Percentiles rank a stretch among this genome's conserved stretches.
phyloP scores from a whole-genome alignment of 2,797 vertebrate genomes.

The Mormyrus hasselquistii region DNA sequence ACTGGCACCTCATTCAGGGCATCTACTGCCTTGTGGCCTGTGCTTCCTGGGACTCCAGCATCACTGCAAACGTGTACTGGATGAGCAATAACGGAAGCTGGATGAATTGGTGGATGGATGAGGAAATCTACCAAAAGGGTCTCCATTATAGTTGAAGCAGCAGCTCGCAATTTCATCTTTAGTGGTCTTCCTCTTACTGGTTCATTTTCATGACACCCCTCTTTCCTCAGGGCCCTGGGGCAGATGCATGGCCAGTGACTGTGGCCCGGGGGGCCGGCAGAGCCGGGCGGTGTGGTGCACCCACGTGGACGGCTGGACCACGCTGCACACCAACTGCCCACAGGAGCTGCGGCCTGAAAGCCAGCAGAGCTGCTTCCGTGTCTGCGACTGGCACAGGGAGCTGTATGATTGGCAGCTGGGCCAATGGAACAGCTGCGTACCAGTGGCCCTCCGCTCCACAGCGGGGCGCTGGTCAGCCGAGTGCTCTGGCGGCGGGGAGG shows the following conservation, averaged over 20 bases:
- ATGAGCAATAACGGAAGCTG: background rate
- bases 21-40: background rate
- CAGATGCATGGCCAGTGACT: conserved; percentile 95
- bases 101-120: background rate
- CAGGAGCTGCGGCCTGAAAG: conserved; percentile 76
- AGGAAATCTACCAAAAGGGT: background rate
- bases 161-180: background rate
- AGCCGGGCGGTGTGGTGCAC: conserved; percentile 94
- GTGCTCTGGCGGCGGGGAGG: conserved; percentile 81
- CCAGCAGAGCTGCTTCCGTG: conserved; percentile 89
- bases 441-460: conserved; percentile 69
- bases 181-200: background rate
- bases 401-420: conserved; percentile 87
- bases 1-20: background rate
- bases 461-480: conserved; percentile 53
- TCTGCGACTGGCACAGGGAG: conserved; percentile 96
- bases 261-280: conserved; percentile 88
- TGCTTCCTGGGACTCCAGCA: background rate
- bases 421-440: conserved; percentile 77
- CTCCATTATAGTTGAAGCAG: background rate
- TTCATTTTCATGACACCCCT: background rate
- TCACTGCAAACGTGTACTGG: background rate
- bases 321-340: conserved; percentile 85
- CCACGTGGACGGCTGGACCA: conserved; percentile 93
- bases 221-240: conserved; percentile 83